Evolutionary conservation across 2,888 invertebrate species (phyloP).

Genomic region (Archips xylosteana): DNA sequence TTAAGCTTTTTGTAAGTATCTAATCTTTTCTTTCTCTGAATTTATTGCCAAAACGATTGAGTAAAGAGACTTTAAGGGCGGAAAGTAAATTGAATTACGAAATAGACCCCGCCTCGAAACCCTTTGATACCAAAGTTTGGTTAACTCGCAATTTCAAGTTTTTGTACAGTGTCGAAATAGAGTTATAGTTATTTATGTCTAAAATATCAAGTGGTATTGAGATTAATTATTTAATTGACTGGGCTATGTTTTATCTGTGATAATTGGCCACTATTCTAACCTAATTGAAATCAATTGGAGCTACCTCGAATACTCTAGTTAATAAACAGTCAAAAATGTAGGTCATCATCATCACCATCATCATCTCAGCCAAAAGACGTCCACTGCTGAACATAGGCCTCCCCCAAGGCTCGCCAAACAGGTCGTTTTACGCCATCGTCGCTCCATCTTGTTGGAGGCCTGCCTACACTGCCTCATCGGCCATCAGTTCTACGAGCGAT

Average conservation of each 20-base stretch:
- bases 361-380: too few species aligned
- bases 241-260: background rate
- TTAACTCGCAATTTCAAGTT: slow-evolving; percentile 14
- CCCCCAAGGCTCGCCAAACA: too few species aligned
- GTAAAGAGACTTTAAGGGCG: slow-evolving; percentile 6
- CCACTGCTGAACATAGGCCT: too few species aligned
- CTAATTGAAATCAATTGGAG: slow-evolving; percentile 8
- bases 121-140: slow-evolving; percentile 19
- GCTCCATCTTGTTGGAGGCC: too few species aligned
- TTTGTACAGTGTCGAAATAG: slow-evolving; percentile 12
- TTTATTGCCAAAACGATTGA: background rate
- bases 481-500: too few species aligned
- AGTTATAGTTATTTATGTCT: background rate
- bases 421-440: too few species aligned
- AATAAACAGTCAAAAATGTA: too few species aligned
- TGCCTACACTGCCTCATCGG: too few species aligned
- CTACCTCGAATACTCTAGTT: background rate
- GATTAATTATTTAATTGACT: background rate
- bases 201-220: background rate
- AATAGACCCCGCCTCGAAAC: slow-evolving; percentile 17
- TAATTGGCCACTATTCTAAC: slow-evolving; percentile 1
- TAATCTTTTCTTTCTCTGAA: background rate
- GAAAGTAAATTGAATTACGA: slow-evolving; percentile 30
- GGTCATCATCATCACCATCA: too few species aligned
- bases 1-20: background rate